Base-by-base conservation (phyloP, 2,113 vertebrate species). In the Pseudorectes ferrugineus region DNA sequence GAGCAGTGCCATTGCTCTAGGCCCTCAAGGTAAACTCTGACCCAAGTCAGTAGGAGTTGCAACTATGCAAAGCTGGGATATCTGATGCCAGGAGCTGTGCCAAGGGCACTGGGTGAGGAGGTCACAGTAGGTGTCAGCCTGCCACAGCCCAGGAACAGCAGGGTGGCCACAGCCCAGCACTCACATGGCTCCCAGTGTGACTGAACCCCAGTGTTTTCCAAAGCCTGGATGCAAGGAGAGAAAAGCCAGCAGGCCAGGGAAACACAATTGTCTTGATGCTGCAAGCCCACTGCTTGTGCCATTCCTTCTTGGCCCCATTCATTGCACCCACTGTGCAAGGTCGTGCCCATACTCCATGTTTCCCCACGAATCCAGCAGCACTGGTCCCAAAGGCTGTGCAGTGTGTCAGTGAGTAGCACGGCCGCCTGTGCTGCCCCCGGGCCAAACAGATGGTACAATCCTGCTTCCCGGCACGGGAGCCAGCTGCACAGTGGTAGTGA, bases 111-210 rank as follows among this genome's bases (percentile, higher is more conserved):
- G 42, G 92, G 94, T 96, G 85, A 97, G 84, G 71, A 95, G 88
- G 93, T 96, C 92, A 97, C 68, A 20, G 70, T 26, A 7, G 46
- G 62, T 88, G 83, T 95, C 92, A 95, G 67, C 91, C 81, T 92
- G 89, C n/a, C 65, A 62, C 45, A 87, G 90, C 76, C 46, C 20
- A 11, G 52, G 38, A 75, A 67, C 76, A 75, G 40, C 14, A 90
- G 80, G 78, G 74, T 0, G 0, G 90, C 58, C 65, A 80, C 77
- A 88, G 21, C 61, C 40, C 49, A 57, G 62, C 1, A 7, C 25
- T 90, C 66, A 83, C 51, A 22, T 59, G 74, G 83, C 59, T 89
- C 24, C 35, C 82, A n/a, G 88, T 79, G 72, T 94, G 92, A 89
- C 94, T 57, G 90, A 95, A 81, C 51, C 38, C 66, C 77, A 63